Percentiles rank a stretch among this genome's conserved stretches.
These are phyloP conservation scores for Leptinotarsa juncta DNA, from an alignment of 2,888 invertebrate species.

Conservation along the genomic window DNA sequence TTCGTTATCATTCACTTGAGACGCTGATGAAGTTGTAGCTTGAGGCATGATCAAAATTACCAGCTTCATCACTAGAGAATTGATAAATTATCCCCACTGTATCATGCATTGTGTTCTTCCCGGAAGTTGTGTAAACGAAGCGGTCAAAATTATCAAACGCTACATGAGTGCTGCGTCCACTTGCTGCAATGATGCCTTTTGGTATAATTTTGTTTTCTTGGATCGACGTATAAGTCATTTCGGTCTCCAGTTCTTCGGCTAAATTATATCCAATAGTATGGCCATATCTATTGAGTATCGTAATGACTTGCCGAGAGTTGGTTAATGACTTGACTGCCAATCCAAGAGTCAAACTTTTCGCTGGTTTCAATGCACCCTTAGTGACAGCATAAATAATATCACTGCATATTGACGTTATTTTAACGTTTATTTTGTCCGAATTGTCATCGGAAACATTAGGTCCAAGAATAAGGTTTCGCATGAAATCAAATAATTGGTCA, in stretches of 20 bases:
- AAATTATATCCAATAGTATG: conserved; percentile 53
- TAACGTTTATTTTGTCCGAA: not conserved
- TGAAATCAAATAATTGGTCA: conserved; percentile 28
- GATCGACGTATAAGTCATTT: conserved; percentile 45
- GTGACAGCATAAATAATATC: conserved; percentile 46
- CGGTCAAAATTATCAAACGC: conserved; percentile 51
- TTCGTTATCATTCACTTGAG: not conserved
- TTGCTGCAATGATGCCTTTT: conserved; percentile 47
- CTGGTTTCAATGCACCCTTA: conserved; percentile 20
- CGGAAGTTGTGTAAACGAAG: conserved; percentile 42
- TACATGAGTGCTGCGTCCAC: conserved; percentile 50
- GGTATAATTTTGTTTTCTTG: conserved; percentile 49
- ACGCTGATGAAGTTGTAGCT: conserved; percentile 28
- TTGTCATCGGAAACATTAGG: conserved; percentile 5
- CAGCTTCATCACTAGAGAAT: conserved; percentile 39
- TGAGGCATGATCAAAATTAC: conserved; percentile 40
- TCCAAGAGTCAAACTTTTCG: conserved; percentile 39
- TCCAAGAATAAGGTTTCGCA: conserved; percentile 27
- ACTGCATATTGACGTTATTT: conserved; percentile 44
- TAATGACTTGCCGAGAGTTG: conserved; percentile 50
- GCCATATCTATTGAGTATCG: conserved; percentile 55
- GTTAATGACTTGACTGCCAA: conserved; percentile 52
- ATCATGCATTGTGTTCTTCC: conserved; percentile 53
- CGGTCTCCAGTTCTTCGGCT: conserved; percentile 57
- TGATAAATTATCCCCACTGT: conserved; percentile 42